Evolutionary conservation across 2,113 vertebrate genomes (phyloP), one percentile per base, ranked within the genome.

Genomic region (Cebidichthys violaceus): DNA sequence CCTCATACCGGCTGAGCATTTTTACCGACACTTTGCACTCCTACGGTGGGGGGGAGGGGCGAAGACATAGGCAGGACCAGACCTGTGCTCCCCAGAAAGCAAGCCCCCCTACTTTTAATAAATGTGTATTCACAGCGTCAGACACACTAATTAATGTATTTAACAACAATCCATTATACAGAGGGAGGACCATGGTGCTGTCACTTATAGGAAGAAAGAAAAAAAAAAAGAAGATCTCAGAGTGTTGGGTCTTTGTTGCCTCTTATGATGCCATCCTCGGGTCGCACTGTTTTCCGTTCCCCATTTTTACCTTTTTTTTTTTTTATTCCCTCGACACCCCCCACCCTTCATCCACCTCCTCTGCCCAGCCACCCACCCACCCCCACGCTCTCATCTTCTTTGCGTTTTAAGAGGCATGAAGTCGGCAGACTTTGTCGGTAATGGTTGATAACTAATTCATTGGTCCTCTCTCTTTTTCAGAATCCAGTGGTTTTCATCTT

Each of bases 361-460:
- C 62, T 47, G n/a, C 54, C 29, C 65, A 75, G 79, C 86, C 62
- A 73, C 52, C 60, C 18, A 4, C 18, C 31, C 17, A 60, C 57
- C 18, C 43, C 50, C 35, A 20, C 10, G 2, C 43, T 64, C 64
- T 24, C 47, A 17, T 82, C 72, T 81, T 84, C 70, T 84, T 79
- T 89, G 85, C 82, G 7, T 90, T 91, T 88, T 89, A 84, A 92
- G 86, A 91, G 82, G 74, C 85, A 86, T 79, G 79, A 91, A 92
- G 81, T 89, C 35, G 57, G 75, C 82, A 52, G 85, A 78, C 80
- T 92, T 91, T 90, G 87, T 91, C 89, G 89, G 90, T 91, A 94
- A 93, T 91, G 89, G 87, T 88, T 95, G 86, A 95, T 94, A 86
- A 92, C 87, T 94, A 92, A 94, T 94, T 94, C 86, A 95, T 92